Evolutionary conservation across 2,888 invertebrate genomes (phyloP), one percentile per base, ranked within the genome.

Genomic region (Monopis laevigella): DNA sequence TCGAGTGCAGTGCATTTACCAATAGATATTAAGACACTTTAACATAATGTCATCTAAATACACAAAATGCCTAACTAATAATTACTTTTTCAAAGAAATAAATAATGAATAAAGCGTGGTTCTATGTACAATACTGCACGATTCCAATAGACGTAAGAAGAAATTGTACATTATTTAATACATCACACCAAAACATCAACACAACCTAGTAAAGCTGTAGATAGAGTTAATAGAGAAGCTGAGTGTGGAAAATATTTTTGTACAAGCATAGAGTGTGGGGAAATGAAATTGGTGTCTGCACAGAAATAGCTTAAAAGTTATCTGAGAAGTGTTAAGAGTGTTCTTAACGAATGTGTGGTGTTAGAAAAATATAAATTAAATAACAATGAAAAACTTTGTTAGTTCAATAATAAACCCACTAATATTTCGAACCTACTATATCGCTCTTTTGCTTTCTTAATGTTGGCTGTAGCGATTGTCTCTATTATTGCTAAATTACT

Each of bases 211-310:
- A 32, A 32, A 32, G 32, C 32, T 14, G 32, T 17, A 36, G 36
- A 36, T 2, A 36, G 19, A 36, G 58, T 45, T 53, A 51, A 62
- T 51, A 65, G 52, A 49, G 43, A 69, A 66, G 68, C 66, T 58
- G 56, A 64, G 68, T n/a, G 64, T 65, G 59, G 59, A 65, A 55
- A 64, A 54, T 63, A 32, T 64, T 58, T 56, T 59, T 65, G 65
- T 65, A 58, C 52, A 62, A 71, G 65, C 63, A 38, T 26, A 36
- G 32, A 17, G 28, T 28, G 32, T 32, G 17, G 32, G 32, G 17
- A 32, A 32, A 13, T 29, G 17, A 32, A 32, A 32, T 13, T 10
- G 10, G 17, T 32, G 32, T 32, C 10, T 32, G 32, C 32, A 32
- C 13, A 32, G 32, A 32, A 32, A 32, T 13, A 32, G 32, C 12